Base-by-base conservation (phyloP, 2,888 invertebrate species). In the Ptilodon capucinus region DNA sequence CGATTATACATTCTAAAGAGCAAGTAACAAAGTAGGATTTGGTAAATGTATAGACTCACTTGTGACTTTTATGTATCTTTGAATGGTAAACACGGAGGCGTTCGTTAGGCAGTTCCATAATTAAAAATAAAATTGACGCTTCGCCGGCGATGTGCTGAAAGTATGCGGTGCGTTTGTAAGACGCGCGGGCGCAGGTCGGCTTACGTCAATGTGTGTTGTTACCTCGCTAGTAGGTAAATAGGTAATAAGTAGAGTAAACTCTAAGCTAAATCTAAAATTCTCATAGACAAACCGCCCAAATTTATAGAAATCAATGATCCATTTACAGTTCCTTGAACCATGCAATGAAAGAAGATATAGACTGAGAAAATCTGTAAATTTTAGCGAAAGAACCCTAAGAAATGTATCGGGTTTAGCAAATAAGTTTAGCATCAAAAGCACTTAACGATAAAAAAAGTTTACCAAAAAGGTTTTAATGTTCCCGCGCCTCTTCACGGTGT, bases 21-120 rank as follows among this genome's bases (percentile, higher is more conserved):
- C 4, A 0, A 1, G 39, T 46, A 4, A 16, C 19, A 67, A 53
- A 48, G 52, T 43, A 44, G 23, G 48, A 5, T 54, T 53, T 67
- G 2, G 11, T 13, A 40, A 35, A 35, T 9, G 16, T 21, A 5
- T 11, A n/a, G 36, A 25, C 21, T n/a, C 36, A n/a, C 42, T 54
- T 57, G 43, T 30, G 35, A 46, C 42, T 51, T 51, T 39, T 46
- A 36, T 45, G 45, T 25, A 11, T 9, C 40, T 50, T 9, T 17
- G 39, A 14, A 6, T 1, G 35, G 52, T 56, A 76, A 74, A 71
- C 52, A 66, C 71, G 68, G 72, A 81, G 79, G 81, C 75, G 76
- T 85, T 86, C 80, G 85, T 85, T 84, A 86, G 82, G 75, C 76
- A 78, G 75, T 82, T 81, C 71, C 79, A 81, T 86, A 85, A 86